A percentile compares a stretch with the other conserved stretches of the same genome.
Conservation (phyloP, 2,797 vertebrate genomes). For the Tapera naevia region DNA sequence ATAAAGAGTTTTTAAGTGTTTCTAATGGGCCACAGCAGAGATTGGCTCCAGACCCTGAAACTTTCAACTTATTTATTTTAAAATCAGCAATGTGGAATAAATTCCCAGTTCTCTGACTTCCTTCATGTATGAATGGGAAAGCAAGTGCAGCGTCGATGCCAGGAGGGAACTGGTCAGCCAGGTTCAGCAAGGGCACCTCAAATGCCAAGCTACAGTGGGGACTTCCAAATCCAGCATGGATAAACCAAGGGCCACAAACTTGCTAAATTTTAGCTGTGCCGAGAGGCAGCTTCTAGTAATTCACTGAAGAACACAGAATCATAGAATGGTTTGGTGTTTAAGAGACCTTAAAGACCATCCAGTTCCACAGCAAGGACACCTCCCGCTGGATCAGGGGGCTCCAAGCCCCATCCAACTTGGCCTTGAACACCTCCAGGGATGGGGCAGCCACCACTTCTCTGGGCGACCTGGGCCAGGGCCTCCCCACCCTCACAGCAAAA, state of each 20-base stretch:
- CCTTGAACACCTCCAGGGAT: no score
- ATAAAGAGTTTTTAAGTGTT: background rate
- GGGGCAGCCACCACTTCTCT: no score
- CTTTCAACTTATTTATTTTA: background rate
- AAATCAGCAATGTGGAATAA: background rate
- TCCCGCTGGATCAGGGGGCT: no score
- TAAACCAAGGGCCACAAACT: background rate
- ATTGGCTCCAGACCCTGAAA: background rate
- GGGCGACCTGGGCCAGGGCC: no score
- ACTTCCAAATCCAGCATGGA: accelerated
- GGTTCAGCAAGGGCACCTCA: background rate
- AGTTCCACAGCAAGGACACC: no score
- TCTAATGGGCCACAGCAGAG: background rate
- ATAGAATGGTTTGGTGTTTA: no score
- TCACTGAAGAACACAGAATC: no score
- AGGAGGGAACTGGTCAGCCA: accelerated
- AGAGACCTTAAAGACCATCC: no score
- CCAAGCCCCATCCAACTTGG: no score
- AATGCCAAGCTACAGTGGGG: accelerated
- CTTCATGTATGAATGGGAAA: background rate
- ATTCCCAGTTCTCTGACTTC: accelerated
- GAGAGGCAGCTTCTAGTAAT: background rate
- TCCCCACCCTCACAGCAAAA: no score
- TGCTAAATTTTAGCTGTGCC: accelerated
- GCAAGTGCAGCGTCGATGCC: accelerated